These are phyloP conservation scores for Burhinus bistriatus DNA, from an alignment of 2,113 vertebrate species.

Conservation along the genomic window DNA sequence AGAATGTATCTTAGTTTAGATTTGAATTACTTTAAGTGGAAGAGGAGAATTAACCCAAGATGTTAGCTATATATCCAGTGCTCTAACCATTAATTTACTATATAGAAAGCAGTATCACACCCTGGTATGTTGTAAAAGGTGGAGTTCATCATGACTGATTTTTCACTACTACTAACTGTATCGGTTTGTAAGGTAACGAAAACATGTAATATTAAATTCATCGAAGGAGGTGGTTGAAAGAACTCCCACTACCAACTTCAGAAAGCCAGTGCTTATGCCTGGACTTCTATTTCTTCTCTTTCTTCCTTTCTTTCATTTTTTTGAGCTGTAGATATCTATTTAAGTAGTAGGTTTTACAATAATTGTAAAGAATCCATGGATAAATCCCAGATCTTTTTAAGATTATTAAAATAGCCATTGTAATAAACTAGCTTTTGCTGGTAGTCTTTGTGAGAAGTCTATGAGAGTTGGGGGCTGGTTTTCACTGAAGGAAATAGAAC, in stretches of 20 bases:
- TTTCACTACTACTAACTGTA: neutral
- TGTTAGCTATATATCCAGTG: neutral
- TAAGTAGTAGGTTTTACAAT: neutral
- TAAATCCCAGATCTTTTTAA: neutral
- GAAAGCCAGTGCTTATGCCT: neutral
- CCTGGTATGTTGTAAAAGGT: neutral
- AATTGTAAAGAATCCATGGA: neutral
- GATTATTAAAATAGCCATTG: neutral
- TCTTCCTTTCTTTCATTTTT: neutral
- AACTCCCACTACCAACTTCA: neutral
- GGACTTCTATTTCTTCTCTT: neutral
- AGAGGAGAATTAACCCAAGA: neutral
- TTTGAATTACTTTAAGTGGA: neutral
- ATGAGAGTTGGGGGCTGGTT: neutral
- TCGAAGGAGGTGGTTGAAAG: neutral
- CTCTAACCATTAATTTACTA: neutral
- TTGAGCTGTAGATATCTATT: neutral
- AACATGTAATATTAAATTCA: rapidly evolving
- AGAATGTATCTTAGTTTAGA: neutral
- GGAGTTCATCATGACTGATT: neutral
- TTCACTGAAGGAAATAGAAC: neutral
- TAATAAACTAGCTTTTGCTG: neutral
- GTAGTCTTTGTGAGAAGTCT: neutral
- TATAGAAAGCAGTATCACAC: neutral
- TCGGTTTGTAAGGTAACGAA: neutral